These are phyloP conservation scores for Musca domestica DNA, from an alignment of 1,140 invertebrate species.

Conservation along the genomic window DNA sequence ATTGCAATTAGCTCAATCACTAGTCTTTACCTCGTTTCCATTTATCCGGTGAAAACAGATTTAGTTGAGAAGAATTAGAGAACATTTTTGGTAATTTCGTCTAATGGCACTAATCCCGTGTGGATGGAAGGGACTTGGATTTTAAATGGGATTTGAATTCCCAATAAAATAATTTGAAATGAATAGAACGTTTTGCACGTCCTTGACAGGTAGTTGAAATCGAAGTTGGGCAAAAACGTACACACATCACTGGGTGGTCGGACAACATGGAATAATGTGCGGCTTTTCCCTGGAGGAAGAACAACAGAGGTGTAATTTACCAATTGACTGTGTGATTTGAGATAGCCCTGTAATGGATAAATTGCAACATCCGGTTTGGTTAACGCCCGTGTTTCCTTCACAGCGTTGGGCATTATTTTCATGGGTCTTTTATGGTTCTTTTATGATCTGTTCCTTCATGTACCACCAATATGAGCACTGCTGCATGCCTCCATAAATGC, in stretches of 20 bases:
- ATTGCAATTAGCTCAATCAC: conserved; percentile 11
- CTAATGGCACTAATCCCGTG: too few species aligned
- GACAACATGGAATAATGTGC: neutral
- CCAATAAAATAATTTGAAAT: conserved; percentile 6
- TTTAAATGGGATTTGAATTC: conserved; percentile 15
- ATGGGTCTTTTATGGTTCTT: too few species aligned
- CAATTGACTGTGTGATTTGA: neutral
- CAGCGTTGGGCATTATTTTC: too few species aligned
- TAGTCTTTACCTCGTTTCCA: conserved; percentile 5
- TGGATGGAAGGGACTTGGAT: neutral
- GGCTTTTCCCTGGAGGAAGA: neutral
- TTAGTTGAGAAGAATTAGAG: too few species aligned
- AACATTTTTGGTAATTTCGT: too few species aligned
- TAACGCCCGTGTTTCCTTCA: neutral
- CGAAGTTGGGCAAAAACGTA: neutral
- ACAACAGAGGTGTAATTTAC: neutral
- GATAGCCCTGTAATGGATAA: neutral
- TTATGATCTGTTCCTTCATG: too few species aligned
- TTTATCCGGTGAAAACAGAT: neutral
- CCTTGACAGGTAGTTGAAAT: neutral
- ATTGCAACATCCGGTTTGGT: conserved; percentile 8
- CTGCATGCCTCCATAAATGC: neutral
- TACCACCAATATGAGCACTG: neutral
- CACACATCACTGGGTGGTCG: conserved; percentile 9
- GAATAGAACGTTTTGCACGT: neutral